Evolutionary conservation across 1,140 invertebrate species (phyloP), one percentile per base, ranked within the genome.

Genomic region (Aphidius ervi): DNA sequence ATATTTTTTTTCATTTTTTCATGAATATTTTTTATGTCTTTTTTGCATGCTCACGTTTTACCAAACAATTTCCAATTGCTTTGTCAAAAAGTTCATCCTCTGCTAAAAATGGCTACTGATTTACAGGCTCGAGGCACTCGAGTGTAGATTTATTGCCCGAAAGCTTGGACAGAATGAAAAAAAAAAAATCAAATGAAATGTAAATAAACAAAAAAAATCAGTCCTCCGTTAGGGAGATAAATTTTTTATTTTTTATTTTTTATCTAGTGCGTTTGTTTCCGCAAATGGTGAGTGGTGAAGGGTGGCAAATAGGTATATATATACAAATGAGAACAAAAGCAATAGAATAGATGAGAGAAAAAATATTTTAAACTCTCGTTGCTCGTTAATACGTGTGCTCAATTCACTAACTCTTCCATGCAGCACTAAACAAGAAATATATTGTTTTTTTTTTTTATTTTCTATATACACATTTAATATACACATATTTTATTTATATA

Each of bases 41-140:
- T 48, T n/a, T 52, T 31, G 16, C 49, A n/a, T 42, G 16, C 49
- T 31, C 65, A 65, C 66, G 67, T 69, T 70, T 72, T 70, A 72
- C 69, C 70, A 71, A 72, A 72, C 70, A 72, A 72, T 72, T 72
- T 69, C 70, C 69, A 72, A 72, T 72, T 72, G 70, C 69, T 70
- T 68, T 72, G 70, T 72, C 70, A 72, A 69, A 71, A 71, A 69
- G 69, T 68, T 73, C 68, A 54, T 40, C 23, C 23, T 31, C 68
- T 62, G 69, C 62, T 68, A 69, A 69, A 70, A 69, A 70, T 72
- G 66, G 68, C 65, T 59, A 63, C 67, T 72, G 69, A 72, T 72
- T 72, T 70, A 71, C 70, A 62, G 61, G 63, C 61, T 50, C 67
- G 62, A 58, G 63, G 62, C 62, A 59, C 59, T n/a, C 67, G 56